These are phyloP conservation scores for Harpagoxenus sublaevis DNA, from an alignment of 2,888 invertebrate genomes.

Conservation along the genomic window DNA sequence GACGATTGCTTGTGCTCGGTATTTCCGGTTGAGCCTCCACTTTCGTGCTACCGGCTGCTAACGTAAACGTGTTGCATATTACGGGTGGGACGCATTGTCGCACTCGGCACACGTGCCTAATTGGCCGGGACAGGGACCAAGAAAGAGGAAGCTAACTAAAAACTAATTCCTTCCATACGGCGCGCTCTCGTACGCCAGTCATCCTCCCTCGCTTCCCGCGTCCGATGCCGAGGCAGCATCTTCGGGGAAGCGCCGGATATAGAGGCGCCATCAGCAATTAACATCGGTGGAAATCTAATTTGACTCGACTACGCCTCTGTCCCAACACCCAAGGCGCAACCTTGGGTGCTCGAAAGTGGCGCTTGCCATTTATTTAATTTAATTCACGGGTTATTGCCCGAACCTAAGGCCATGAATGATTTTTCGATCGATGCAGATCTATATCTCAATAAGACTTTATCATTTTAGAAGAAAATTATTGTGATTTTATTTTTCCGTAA, in stretches of 20 bases:
- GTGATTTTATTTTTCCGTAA: background rate
- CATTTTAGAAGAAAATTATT: background rate
- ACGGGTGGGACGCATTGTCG: constrained; percentile 83
- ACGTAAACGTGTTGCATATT: constrained; percentile 82
- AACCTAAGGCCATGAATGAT: background rate
- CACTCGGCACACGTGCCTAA: constrained; percentile 83
- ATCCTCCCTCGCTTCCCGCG: constrained; percentile 54
- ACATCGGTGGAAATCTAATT: constrained; percentile 82
- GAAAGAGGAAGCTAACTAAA: constrained; percentile 80
- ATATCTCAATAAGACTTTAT: constrained; percentile 11
- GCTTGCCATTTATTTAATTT: constrained; percentile 59
- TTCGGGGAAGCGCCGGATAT: constrained; percentile 86
- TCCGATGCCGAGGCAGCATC: constrained; percentile 63
- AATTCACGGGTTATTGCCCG: constrained; percentile 45
- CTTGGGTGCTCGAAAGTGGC: constrained; percentile 37
- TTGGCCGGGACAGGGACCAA: constrained; percentile 81
- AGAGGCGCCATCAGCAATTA: constrained; percentile 86
- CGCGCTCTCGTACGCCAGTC: constrained; percentile 56
- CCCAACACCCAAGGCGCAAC: constrained; percentile 65
- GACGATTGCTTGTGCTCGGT: constrained; percentile 62
- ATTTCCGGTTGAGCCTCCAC: constrained; percentile 69
- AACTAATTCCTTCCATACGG: constrained; percentile 86
- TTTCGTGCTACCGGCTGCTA: constrained; percentile 63
- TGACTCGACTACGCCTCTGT: constrained; percentile 78
- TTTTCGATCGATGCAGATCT: background rate